Evolutionary conservation across 2,113 vertebrate species (phyloP).

Genomic region (Sturnus vulgaris): DNA sequence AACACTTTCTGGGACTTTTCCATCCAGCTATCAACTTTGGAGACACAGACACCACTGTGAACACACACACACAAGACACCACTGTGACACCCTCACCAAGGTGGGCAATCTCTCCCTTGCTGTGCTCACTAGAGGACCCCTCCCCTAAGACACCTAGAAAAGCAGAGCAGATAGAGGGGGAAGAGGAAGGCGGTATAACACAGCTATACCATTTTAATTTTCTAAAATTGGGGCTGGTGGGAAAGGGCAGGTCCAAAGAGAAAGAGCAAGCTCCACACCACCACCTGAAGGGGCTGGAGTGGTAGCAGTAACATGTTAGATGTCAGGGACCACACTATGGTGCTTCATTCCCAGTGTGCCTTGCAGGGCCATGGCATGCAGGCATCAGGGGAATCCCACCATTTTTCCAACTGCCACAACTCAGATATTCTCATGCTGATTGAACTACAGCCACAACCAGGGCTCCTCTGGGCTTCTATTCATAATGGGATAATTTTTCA

Average conservation of each 20-base stretch:
- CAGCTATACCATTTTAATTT: background rate
- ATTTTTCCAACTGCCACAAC: background rate
- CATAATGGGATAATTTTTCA: background rate
- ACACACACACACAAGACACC: no score
- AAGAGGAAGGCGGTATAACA: background rate
- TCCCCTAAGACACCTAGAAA: background rate
- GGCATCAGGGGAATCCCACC: background rate
- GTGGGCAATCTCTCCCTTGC: background rate
- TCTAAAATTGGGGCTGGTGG: background rate
- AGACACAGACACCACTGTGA: background rate
- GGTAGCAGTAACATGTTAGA: fast-evolving
- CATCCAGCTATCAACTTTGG: background rate
- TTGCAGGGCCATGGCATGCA: fast-evolving
- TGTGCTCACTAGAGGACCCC: background rate
- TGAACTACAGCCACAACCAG: background rate
- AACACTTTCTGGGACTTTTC: background rate
- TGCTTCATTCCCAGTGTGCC: fast-evolving
- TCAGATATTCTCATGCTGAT: background rate
- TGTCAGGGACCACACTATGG: fast-evolving
- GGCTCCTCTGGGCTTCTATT: background rate
- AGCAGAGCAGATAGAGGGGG: background rate
- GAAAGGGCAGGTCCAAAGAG: background rate
- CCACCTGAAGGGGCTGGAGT: fast-evolving
- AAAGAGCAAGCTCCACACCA: background rate
- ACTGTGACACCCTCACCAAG: background rate